Conservation (phyloP, 2,888 invertebrate species). For the Oscheius sp. region DNA sequence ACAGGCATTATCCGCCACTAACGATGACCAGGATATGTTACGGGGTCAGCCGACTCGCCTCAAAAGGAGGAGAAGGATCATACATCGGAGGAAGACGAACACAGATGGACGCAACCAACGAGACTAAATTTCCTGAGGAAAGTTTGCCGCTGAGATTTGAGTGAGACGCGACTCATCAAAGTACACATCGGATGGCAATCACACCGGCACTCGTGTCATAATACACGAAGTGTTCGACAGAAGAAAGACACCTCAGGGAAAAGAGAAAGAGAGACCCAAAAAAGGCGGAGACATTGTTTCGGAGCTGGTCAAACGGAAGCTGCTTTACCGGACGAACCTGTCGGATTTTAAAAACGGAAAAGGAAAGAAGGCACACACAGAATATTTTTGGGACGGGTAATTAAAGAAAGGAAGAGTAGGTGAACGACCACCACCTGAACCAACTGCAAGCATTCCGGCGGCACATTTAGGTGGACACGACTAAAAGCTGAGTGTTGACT, state of each 20-base stretch:
- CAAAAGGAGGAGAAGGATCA: not conserved
- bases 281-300: not conserved
- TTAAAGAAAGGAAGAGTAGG: not conserved
- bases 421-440: no score
- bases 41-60: not conserved
- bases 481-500: slow-evolving; percentile 29
- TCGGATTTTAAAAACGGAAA: not conserved
- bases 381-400: not conserved
- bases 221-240: not conserved
- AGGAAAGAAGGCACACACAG: not conserved
- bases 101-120: not conserved
- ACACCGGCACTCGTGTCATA: slow-evolving; percentile 2
- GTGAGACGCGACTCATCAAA: slow-evolving; percentile 33
- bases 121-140: not conserved
- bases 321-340: slow-evolving; percentile 11
- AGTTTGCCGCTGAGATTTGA: slow-evolving; percentile 34
- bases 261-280: not conserved
- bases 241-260: not conserved
- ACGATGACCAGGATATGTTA: not conserved
- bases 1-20: not conserved
- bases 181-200: slow-evolving; percentile 20
- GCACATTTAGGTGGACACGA: slow-evolving; percentile 19
- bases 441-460: no score
- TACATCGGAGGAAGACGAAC: slow-evolving; percentile 19
- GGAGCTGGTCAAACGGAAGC: no score